phyloP scores from a whole-genome alignment of 2,888 invertebrate genomes.

The Amiota mariae region DNA sequence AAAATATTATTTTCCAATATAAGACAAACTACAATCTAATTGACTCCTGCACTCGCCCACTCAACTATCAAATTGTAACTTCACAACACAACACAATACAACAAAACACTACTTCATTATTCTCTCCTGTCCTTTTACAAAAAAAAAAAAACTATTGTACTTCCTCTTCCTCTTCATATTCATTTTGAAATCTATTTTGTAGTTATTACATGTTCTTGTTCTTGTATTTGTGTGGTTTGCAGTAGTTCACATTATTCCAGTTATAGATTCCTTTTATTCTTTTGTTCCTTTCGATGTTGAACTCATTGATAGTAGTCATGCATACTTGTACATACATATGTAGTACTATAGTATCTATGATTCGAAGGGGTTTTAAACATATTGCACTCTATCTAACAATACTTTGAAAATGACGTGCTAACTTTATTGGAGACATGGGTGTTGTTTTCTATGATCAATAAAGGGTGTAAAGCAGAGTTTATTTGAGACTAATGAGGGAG shows the following conservation, averaged over 20 bases:
- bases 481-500: no score
- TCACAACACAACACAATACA: not conserved
- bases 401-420: conserved; percentile 19
- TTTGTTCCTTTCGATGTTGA: conserved; percentile 7
- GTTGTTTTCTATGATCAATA: not conserved
- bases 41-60: not conserved
- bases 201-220: conserved; percentile 1
- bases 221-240: not conserved
- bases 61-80: not conserved
- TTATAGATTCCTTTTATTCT: conserved; percentile 7
- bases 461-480: no score
- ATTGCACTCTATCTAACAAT: conserved; percentile 20
- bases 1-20: conserved; percentile 14
- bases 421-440: not conserved
- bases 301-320: not conserved
- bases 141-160: not conserved
- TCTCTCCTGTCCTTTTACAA: not conserved
- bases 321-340: not conserved
- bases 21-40: not conserved
- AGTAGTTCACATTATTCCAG: not conserved
- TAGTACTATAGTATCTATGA: not conserved
- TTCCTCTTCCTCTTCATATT: not conserved
- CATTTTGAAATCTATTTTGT: not conserved
- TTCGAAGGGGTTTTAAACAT: not conserved
- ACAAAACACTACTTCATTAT: not conserved